Evolutionary conservation across 2,113 vertebrate genomes (phyloP).

Genomic region (Leptobrachium leishanense): DNA sequence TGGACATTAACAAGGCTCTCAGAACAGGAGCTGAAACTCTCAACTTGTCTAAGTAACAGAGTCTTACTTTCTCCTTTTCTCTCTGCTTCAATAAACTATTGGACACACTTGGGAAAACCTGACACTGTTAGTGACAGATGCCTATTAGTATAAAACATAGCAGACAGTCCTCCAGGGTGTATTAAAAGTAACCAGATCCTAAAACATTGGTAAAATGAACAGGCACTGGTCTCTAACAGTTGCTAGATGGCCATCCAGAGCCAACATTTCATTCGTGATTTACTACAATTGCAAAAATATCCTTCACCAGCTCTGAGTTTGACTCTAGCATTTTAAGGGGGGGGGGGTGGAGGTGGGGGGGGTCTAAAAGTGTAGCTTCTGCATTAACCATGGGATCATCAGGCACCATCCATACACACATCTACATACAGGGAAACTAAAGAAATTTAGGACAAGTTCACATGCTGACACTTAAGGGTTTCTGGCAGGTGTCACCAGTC

Average conservation of each 20-base stretch:
- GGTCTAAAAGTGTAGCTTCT: too few relatives aligned
- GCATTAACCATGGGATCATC: too few relatives aligned
- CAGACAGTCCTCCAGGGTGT: slow-evolving; percentile 51
- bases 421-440: too few relatives aligned
- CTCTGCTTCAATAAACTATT: slow-evolving; percentile 46
- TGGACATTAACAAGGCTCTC: neutral
- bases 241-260: slow-evolving; percentile 47
- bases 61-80: slow-evolving; percentile 24
- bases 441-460: too few relatives aligned
- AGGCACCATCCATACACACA: too few relatives aligned
- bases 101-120: slow-evolving; percentile 56
- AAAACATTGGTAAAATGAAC: slow-evolving; percentile 52
- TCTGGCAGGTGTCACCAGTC: too few relatives aligned
- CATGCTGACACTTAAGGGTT: too few relatives aligned
- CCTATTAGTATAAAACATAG: slow-evolving; percentile 54
- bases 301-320: slow-evolving; percentile 29
- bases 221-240: slow-evolving; percentile 47
- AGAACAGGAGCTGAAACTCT: neutral
- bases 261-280: slow-evolving; percentile 40
- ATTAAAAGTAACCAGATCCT: slow-evolving; percentile 58
- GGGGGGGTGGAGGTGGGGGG: too few relatives aligned
- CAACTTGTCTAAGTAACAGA: neutral
- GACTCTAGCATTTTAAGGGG: neutral
- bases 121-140: slow-evolving; percentile 60
- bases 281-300: slow-evolving; percentile 40